Conservation (phyloP, 2,888 invertebrate genomes). For the Drosophila meridiana region DNA sequence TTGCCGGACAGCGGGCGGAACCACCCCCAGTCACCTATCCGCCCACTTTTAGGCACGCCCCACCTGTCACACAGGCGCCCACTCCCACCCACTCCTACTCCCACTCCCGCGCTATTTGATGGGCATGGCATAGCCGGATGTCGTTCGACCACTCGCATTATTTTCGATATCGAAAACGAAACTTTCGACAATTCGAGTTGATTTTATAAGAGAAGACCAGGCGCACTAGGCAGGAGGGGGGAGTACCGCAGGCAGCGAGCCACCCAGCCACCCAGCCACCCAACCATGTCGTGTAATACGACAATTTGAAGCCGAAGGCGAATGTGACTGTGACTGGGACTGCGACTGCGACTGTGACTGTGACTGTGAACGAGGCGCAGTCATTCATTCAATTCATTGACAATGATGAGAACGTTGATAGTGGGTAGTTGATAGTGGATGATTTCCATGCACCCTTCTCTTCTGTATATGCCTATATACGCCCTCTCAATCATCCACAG, state of each 20-base stretch:
- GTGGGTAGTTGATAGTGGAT: slow-evolving; percentile 57
- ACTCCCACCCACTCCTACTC: too few relatives aligned
- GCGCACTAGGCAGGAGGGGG: slow-evolving; percentile 28
- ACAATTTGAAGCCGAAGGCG: slow-evolving; percentile 61
- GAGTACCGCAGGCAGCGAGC: neutral
- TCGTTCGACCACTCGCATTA: slow-evolving; percentile 53
- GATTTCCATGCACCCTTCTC: slow-evolving; percentile 33
- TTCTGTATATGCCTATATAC: neutral
- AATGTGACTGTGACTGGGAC: slow-evolving; percentile 31
- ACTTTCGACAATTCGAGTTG: slow-evolving; percentile 18
- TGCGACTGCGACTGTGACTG: slow-evolving; percentile 28
- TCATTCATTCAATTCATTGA: slow-evolving; percentile 76
- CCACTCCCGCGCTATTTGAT: neutral
- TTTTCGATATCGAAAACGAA: slow-evolving; percentile 32
- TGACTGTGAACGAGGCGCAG: slow-evolving; percentile 47
- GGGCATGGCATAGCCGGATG: slow-evolving; percentile 8
- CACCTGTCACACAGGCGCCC: neutral
- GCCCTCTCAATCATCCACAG: slow-evolving; percentile 9
- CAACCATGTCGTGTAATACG: slow-evolving; percentile 69
- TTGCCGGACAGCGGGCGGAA: slow-evolving; percentile 38
- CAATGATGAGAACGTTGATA: slow-evolving; percentile 76
- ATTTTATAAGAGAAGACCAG: slow-evolving; percentile 19
- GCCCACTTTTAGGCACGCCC: neutral
- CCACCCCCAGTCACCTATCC: neutral
- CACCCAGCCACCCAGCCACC: neutral